phyloP scores from a whole-genome alignment of 35 echinoderm and acorn worm species.

The Ophioderma brevispina region DNA sequence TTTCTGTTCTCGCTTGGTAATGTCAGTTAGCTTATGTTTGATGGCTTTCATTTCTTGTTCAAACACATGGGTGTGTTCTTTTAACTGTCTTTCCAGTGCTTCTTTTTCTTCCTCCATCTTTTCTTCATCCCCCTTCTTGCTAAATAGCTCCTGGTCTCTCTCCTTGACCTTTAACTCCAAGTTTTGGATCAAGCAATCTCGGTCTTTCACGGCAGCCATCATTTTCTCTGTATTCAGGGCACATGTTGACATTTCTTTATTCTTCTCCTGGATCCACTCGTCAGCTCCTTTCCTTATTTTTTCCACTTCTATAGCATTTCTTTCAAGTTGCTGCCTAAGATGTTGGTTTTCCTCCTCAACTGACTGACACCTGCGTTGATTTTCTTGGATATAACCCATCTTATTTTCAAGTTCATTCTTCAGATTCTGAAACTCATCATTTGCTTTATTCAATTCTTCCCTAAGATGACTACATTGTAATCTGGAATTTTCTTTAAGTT shows the following conservation, averaged over 20 bases:
- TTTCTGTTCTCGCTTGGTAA: neutral
- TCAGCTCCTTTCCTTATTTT: neutral
- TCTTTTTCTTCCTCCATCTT: neutral
- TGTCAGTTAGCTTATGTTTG: neutral
- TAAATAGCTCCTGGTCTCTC: neutral
- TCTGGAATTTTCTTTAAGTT: neutral
- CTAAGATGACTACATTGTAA: neutral
- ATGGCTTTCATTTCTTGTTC: neutral
- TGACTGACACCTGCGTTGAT: neutral
- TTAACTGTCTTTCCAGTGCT: neutral
- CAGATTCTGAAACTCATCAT: neutral
- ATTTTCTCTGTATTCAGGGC: neutral
- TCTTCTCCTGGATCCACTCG: neutral
- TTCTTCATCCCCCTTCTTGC: neutral
- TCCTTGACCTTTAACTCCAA: neutral
- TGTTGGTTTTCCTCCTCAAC: neutral
- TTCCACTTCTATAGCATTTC: neutral
- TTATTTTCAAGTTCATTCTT: neutral
- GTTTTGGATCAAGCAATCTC: neutral
- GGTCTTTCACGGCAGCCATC: neutral
- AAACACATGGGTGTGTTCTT: neutral
- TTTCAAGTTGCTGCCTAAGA: neutral
- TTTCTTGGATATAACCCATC: neutral
- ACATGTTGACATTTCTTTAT: neutral
- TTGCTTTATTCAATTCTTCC: neutral